Evolutionary conservation across 2,888 invertebrate genomes (phyloP), one percentile per base, ranked within the genome.

Genomic region (Exephanes ischioxanthus): DNA sequence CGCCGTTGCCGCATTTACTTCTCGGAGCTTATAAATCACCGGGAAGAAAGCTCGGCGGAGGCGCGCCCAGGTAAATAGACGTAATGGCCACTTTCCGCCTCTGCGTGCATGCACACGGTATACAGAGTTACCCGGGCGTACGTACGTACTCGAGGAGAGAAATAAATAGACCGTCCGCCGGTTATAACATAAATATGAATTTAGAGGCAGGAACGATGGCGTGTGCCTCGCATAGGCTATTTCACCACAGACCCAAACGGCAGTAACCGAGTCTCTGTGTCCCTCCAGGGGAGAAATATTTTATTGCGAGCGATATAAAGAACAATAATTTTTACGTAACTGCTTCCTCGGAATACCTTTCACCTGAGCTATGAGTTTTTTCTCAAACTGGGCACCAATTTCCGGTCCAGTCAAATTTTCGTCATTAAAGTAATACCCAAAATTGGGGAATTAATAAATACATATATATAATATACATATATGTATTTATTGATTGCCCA

Each of bases 11-110:
- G 71, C 67, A 72, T 55, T 78, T 66, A 68, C 58, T 78, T 78
- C 78, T 37, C 45, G 33, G 33, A 72, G 58, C 72, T 78, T 58
- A 71, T 83, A 83, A 83, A 78, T 83, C 78, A 83, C 63, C 30
- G 55, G 22, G 58, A 73, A 67, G 83, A 78, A 78, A 78, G 78
- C 78, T 72, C 51, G 67, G 30, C 71, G 76, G 48, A 78, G 55
- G 66, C 33, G 72, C 72, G 58, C 22, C 55, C 72, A 83, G 77
- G 72, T 77, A 83, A 83, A 83, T 83, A 83, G 72, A 72, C 72
- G 72, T 83, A 83, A 83, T 83, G 77, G 83, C 72, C 78, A 83
- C 83, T 83, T 83, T 78, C 66, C 78, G 78, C 72, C 72, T 66
- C 67, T 66, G 72, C 72, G 72, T 67, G 72, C 78, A 73, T 78